Evolutionary conservation across 2,888 invertebrate species (phyloP).

Genomic region (Crioceris asparagi): DNA sequence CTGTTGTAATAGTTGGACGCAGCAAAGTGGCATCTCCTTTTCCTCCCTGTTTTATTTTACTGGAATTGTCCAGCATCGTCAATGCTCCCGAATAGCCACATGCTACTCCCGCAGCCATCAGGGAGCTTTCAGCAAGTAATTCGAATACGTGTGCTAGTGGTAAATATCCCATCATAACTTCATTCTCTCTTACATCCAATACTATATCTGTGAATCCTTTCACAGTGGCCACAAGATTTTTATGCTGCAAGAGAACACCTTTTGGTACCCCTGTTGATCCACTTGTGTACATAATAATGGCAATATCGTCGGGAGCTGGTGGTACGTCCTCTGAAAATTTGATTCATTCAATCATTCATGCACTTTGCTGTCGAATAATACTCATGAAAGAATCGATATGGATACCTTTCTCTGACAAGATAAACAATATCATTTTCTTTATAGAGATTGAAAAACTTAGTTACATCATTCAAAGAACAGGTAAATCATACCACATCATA

Average conservation of each 20-base stretch:
- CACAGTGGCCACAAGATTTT: constrained; percentile 66
- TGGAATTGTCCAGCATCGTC: constrained; percentile 18
- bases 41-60: constrained; percentile 17
- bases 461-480: background rate
- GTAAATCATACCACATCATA: background rate
- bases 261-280: constrained; percentile 92
- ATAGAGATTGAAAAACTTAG: background rate
- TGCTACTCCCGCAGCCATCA: constrained; percentile 15
- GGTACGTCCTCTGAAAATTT: constrained; percentile 44
- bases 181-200: constrained; percentile 11
- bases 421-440: no score
- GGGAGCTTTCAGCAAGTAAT: constrained; percentile 17
- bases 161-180: constrained; percentile 17
- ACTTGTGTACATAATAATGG: constrained; percentile 96
- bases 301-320: constrained; percentile 64
- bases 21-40: constrained; percentile 18
- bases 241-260: constrained; percentile 70
- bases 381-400: background rate
- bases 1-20: constrained; percentile 18
- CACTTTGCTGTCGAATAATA: no score
- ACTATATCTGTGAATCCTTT: constrained; percentile 51
- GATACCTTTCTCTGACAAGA: no score
- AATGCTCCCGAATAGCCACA: constrained; percentile 20
- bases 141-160: constrained; percentile 21
- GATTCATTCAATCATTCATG: no score